Evolutionary conservation across 2,113 vertebrate species (phyloP).

Genomic region (Ariopsis seemanni): DNA sequence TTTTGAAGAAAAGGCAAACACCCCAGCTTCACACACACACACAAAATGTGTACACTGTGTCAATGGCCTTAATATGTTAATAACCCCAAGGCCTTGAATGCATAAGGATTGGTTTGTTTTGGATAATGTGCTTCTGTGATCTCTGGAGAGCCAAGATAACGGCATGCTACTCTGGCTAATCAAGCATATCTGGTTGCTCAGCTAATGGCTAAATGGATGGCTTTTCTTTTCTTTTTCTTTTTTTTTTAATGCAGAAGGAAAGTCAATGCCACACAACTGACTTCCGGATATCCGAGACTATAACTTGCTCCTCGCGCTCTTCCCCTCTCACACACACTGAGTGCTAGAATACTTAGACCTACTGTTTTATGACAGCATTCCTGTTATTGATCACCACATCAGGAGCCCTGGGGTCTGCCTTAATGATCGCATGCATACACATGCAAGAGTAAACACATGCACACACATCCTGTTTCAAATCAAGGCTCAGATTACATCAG

Average conservation of each 20-base stretch:
- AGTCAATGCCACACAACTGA: constrained; percentile 68
- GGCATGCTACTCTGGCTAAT: constrained; percentile 28
- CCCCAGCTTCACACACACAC: not conserved
- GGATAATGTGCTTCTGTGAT: constrained; percentile 23
- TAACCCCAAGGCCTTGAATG: not conserved
- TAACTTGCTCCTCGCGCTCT: constrained; percentile 64
- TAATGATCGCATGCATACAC: constrained; percentile 40
- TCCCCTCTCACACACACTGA: not conserved
- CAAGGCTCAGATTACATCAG: constrained; percentile 32
- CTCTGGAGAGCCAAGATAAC: constrained; percentile 32
- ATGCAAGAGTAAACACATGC: constrained; percentile 25
- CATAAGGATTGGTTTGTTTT: constrained; percentile 32
- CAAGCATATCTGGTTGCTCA: constrained; percentile 58
- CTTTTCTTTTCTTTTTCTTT: constrained; percentile 46
- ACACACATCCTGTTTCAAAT: constrained; percentile 13
- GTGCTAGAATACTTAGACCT: constrained; percentile 35
- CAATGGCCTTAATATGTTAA: not conserved
- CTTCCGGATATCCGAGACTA: constrained; percentile 78
- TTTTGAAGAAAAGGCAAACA: not conserved
- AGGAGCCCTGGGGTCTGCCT: constrained; percentile 44
- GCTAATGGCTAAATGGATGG: constrained; percentile 64
- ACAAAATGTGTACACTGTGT: not conserved
- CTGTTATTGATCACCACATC: constrained; percentile 48
- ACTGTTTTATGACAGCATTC: constrained; percentile 26
- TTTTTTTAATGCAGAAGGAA: constrained; percentile 61